Evolutionary conservation across 1,140 invertebrate genomes (phyloP), one percentile per base, ranked within the genome.

Genomic region (Drosophila cardini): DNA sequence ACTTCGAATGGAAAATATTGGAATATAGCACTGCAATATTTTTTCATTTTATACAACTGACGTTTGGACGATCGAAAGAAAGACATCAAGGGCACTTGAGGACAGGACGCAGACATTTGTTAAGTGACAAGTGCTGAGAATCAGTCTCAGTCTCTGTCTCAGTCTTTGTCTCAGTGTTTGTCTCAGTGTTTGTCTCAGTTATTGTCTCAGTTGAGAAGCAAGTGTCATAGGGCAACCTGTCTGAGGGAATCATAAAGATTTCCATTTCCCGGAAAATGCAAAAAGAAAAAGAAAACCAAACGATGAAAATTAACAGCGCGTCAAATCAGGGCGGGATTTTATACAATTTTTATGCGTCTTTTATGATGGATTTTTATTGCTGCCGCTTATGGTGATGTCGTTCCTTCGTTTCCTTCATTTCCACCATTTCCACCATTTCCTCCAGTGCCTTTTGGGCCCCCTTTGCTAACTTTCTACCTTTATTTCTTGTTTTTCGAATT

Each of bases 291-390:
- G 62, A 70, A 52, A 64, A 60, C n/a, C 32, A 53, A 63, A 36
- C 7, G 34, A 36, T 8, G 34, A 40, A 75, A 86, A 86, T 87
- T 86, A 87, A 86, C 83, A 87, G 78, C 76, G 83, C 83, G 79
- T 83, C 79, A 86, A 86, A 86, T 86, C 83, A 86, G 76, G 82
- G 67, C 68, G 50, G 60, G 64, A 58, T 55, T 73, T 83, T 73
- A 68, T 63, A 83, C 46, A 70, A 73, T 62, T 82, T 87, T 82
- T 87, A 86, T 86, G 83, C 60, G 45, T 40, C 50, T 79, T 87
- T 86, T 86, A 87, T 77, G 83, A 87, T 78, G 72, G 72, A 86
- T 74, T 86, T 87, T 86, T 87, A 86, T 87, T 86, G 79, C 72
- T 34, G 32, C 42, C 82, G 78, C 65, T 85, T 85, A 73, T 73